phyloP scores from a whole-genome alignment of 64 coral and sea anemone genomes.

The Pocillopora damicornis region DNA sequence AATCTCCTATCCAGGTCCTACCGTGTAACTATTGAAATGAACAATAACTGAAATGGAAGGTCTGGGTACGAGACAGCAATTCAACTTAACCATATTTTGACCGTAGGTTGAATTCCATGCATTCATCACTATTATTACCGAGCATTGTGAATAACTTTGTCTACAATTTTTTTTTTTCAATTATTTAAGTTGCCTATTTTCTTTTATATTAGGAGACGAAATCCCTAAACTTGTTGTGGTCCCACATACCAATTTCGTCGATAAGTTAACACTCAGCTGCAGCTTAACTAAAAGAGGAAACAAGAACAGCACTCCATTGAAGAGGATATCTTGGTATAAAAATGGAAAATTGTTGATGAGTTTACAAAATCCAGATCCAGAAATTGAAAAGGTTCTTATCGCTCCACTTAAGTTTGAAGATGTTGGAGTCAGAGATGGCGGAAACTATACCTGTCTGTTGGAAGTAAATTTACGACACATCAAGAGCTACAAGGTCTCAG shows the following conservation, averaged over 20 bases:
- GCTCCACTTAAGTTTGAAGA: not conserved
- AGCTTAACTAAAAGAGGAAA: not conserved
- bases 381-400: not conserved
- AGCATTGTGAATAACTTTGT: too few species aligned
- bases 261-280: not conserved
- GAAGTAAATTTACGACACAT: not conserved
- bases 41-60: too few species aligned
- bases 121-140: too few species aligned
- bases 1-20: too few species aligned
- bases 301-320: not conserved
- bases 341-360: not conserved
- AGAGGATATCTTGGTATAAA: conserved; percentile 31
- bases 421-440: conserved; percentile 20
- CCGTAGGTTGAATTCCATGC: too few species aligned
- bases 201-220: not conserved
- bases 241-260: not conserved
- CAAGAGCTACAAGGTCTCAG: not conserved
- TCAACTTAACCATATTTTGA: too few species aligned
- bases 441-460: not conserved
- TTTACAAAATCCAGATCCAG: not conserved
- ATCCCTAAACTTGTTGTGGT: not conserved
- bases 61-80: too few species aligned
- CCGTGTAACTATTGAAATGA: too few species aligned
- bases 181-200: not conserved
- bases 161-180: not conserved